Percentiles rank a stretch among this genome's conserved stretches.
phyloP scores from a whole-genome alignment of 2,888 invertebrate genomes.

The Crematogaster levior region DNA sequence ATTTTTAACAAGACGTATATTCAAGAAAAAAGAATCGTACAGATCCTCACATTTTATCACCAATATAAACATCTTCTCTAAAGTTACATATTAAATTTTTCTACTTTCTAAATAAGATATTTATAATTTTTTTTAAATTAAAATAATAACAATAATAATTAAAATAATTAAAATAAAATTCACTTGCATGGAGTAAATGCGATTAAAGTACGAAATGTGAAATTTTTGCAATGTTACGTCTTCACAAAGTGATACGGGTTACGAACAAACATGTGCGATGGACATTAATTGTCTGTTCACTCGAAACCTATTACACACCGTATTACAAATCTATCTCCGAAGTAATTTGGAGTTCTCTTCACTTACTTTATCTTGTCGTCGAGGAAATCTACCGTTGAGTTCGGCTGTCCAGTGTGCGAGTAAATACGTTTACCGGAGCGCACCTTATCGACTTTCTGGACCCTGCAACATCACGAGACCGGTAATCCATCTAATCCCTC shows the following conservation, averaged over 20 bases:
- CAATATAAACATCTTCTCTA: not conserved
- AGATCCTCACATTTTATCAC: not conserved
- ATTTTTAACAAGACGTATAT: conserved; percentile 22
- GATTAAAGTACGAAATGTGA: not conserved
- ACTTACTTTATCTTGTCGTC: conserved; percentile 56
- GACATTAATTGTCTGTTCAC: not conserved
- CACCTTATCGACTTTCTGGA: conserved; percentile 68
- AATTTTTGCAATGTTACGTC: not conserved
- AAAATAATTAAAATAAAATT: no score
- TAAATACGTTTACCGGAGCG: conserved; percentile 57
- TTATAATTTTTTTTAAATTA: not conserved
- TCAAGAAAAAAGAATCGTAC: not conserved
- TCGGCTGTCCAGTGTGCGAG: conserved; percentile 59
- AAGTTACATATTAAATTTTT: not conserved
- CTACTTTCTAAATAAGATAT: not conserved
- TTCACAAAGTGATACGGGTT: not conserved
- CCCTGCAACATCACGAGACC: conserved; percentile 69
- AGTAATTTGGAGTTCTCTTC: conserved; percentile 33
- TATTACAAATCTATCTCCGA: not conserved
- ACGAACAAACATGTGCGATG: conserved; percentile 3
- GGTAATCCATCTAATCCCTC: conserved; percentile 85
- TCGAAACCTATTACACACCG: not conserved
- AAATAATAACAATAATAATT: no score
- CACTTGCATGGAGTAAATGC: not conserved
- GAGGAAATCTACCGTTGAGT: conserved; percentile 58